Percentiles rank a stretch among this genome's conserved stretches.
Conservation (phyloP, 92 coral and sea anemone species). For the Micromussa lordhowensis region DNA sequence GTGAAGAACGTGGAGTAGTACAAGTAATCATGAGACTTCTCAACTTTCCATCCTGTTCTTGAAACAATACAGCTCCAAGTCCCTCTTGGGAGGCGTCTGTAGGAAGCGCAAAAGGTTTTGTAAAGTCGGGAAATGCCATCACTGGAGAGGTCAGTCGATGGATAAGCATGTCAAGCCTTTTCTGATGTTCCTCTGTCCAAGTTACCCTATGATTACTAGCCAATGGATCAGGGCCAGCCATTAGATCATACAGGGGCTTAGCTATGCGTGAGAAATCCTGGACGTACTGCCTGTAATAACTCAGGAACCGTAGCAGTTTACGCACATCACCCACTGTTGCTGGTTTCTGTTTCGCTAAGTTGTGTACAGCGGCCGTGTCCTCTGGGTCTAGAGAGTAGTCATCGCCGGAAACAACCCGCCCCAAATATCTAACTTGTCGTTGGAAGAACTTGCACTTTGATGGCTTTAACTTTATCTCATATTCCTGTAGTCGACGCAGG, state of each 20-base stretch:
- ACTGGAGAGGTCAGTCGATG: conserved; percentile 29
- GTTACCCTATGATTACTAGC: conserved; percentile 24
- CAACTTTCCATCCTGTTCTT: too few relatives aligned
- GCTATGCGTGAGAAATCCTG: conserved; percentile 31
- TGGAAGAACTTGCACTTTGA: conserved; percentile 43
- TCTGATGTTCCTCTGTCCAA: conserved; percentile 39
- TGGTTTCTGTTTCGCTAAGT: conserved; percentile 15
- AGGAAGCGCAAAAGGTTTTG: too few relatives aligned
- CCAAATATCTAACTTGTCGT: conserved; percentile 42
- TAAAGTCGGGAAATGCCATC: conserved; percentile 42
- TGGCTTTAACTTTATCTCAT: conserved; percentile 64
- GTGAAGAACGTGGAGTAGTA: too few relatives aligned
- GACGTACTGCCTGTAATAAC: conserved; percentile 25
- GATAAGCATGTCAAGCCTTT: conserved; percentile 27
- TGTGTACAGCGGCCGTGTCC: conserved; percentile 13
- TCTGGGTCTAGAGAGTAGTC: conserved; percentile 58
- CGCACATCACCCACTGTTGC: conserved; percentile 25
- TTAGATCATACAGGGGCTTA: conserved; percentile 31
- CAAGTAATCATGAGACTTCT: too few relatives aligned
- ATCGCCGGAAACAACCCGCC: conserved; percentile 39
- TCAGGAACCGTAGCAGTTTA: conserved; percentile 11
- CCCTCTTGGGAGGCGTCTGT: too few relatives aligned
- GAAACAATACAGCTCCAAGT: too few relatives aligned
- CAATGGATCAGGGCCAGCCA: conserved; percentile 32
- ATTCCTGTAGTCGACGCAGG: conserved; percentile 49